Conservation (phyloP, 2,113 vertebrate species). For the Chionis minor region DNA sequence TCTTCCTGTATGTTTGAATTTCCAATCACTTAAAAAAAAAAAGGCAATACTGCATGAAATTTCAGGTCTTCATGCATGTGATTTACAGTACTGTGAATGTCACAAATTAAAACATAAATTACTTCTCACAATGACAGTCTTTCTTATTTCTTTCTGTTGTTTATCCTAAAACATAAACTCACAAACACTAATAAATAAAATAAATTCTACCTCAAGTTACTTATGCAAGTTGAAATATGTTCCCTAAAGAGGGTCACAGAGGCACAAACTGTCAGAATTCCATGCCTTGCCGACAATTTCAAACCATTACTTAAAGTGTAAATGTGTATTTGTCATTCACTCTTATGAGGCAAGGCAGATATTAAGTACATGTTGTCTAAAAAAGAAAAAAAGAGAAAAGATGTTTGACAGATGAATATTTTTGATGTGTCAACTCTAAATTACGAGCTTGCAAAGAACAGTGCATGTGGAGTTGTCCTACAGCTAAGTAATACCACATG, state of each 20-base stretch:
- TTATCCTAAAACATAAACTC: background rate
- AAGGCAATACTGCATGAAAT: background rate
- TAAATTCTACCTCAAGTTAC: background rate
- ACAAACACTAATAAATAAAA: background rate
- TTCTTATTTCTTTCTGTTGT: background rate
- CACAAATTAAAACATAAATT: background rate
- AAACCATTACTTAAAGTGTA: background rate
- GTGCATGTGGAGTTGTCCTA: background rate
- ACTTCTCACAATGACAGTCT: background rate
- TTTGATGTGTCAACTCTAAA: background rate
- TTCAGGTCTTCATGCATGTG: background rate
- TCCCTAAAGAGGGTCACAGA: constrained; percentile 17
- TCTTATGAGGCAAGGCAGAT: background rate
- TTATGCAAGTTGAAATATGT: background rate
- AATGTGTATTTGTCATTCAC: background rate
- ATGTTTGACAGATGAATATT: background rate
- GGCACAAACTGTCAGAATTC: background rate
- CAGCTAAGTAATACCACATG: background rate
- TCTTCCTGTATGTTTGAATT: background rate
- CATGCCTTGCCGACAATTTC: background rate
- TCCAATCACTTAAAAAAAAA: background rate
- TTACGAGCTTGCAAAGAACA: background rate
- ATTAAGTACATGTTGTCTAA: background rate
- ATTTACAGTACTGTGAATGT: background rate
- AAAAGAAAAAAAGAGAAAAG: background rate